Evolutionary conservation across 2,888 invertebrate species (phyloP), one percentile per base, ranked within the genome.

Genomic region (Theodoxus fluviatilis): DNA sequence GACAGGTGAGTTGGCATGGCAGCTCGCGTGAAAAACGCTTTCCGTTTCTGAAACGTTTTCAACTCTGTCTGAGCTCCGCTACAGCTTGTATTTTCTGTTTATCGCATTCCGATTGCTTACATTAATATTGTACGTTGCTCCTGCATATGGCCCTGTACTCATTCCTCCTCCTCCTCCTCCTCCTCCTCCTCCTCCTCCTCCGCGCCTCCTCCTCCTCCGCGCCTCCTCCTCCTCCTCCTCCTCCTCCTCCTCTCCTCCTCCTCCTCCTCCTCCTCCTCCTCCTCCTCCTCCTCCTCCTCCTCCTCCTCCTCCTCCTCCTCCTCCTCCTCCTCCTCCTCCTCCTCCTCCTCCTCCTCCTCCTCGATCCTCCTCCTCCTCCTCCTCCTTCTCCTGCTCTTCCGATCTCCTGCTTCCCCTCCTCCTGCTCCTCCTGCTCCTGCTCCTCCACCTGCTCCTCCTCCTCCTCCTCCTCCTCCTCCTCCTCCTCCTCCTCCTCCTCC

Each of bases 381-480:
- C 33, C 61, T 61, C 61, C 33, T 33, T 61, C 61, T 61, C 61
- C 33, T 33, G 18, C 61, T 61, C 61, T 61, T 33, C 33, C 31
- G 28, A 22, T 35, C 15, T 43, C 15, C 40, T n/a, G 55, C 38
- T 9, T 35, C 3, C 18, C 49, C 55, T 55, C 7, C 22, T 55
- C 12, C 55, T 18, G 22, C 12, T 55, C 9, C 12, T 55, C 7
- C 22, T 55, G 22, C 55, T 55, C 7, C 55, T 55, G 7, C 22
- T 15, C 22, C 22, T 55, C 9, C 55, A 15, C 9, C 55, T 55
- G 22, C 55, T 55, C 9, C 55, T 55, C 9, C 55, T 55, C 9
- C 55, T 55, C 9, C 55, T 55, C 9, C 55, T 55, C 9, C 55
- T 55, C 9, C 55, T 55, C n/a, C n/a, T n/a, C n/a, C n/a, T n/a